Evolutionary conservation across 2,888 invertebrate genomes (phyloP).

Genomic region (Rhaphigaster nebulosa): DNA sequence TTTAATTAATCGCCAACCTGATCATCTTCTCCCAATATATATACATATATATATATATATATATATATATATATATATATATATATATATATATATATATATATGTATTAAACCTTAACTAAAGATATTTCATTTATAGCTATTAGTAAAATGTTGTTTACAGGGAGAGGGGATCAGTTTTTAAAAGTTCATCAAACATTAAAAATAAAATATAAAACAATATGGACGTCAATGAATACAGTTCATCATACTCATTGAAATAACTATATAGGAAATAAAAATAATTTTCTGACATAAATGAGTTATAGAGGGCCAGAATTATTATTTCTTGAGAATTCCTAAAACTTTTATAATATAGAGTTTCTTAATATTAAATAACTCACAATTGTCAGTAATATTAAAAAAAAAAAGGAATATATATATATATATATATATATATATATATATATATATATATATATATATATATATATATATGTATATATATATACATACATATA

Average conservation of each 20-base stretch:
- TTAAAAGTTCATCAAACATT: not conserved
- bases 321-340: not conserved
- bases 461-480: too few species aligned
- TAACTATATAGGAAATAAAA: not conserved
- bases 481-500: not conserved
- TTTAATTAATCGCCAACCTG: not conserved
- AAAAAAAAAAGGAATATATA: not conserved
- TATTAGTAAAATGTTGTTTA: not conserved
- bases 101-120: not conserved
- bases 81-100: not conserved
- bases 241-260: not conserved
- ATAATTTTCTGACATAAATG: not conserved
- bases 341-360: not conserved
- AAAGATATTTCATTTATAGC: not conserved
- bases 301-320: too few species aligned
- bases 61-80: not conserved
- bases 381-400: too few species aligned
- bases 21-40: not conserved
- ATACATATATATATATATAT: not conserved
- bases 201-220: not conserved
- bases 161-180: not conserved
- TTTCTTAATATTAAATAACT: too few species aligned
- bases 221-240: not conserved
- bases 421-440: not conserved
- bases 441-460: not conserved